Conservation (phyloP, 2,797 vertebrate genomes). For the Myotis daubentonii region DNA sequence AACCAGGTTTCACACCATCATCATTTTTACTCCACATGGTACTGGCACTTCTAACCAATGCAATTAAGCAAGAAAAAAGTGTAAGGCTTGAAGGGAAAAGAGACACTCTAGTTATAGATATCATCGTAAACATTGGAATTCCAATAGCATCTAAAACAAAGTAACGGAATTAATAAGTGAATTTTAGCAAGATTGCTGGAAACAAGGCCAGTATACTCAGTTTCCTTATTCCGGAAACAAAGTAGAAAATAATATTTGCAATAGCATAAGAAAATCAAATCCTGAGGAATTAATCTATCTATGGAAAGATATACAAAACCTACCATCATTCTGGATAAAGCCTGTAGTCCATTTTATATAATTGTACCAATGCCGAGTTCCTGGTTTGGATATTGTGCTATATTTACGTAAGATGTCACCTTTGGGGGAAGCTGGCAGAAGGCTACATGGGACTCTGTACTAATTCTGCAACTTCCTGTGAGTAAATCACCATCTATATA, state of each 20-base stretch:
- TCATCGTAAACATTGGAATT: neutral
- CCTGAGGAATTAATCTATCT: neutral
- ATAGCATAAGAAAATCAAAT: neutral
- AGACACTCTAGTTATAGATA: neutral
- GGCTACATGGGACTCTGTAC: neutral
- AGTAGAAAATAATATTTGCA: neutral
- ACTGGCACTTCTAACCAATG: neutral
- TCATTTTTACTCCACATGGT: neutral
- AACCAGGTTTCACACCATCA: neutral
- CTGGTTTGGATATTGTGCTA: neutral
- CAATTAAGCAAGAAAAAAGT: neutral
- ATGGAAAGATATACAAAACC: fast-evolving
- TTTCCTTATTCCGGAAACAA: neutral
- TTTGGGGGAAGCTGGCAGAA: fast-evolving
- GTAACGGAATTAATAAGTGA: neutral
- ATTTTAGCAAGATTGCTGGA: neutral
- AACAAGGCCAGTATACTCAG: neutral
- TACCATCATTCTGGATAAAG: fast-evolving
- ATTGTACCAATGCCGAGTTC: fast-evolving
- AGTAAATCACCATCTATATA: neutral
- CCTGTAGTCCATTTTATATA: fast-evolving
- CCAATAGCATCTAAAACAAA: neutral
- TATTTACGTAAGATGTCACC: neutral
- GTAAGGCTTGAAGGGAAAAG: neutral
- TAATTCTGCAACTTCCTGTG: neutral